Percentiles rank a stretch among this genome's conserved stretches.
Evolutionary conservation across 2,888 invertebrate species (phyloP).

Genomic region (Brassicogethes aeneus): DNA sequence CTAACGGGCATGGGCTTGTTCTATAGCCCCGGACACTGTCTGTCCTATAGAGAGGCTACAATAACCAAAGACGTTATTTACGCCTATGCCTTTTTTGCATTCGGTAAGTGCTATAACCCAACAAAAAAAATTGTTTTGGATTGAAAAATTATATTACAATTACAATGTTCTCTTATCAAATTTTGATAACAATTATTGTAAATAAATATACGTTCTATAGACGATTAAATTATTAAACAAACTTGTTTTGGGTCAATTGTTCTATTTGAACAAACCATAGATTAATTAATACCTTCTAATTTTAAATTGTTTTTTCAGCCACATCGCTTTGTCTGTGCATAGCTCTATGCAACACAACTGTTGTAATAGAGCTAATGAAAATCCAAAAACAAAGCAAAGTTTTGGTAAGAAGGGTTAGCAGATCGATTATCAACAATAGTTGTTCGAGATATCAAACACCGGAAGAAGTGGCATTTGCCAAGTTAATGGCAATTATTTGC

Average conservation of each 20-base stretch:
- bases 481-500: slow-evolving; percentile 75
- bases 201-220: too few relatives aligned
- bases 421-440: slow-evolving; percentile 33
- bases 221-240: too few relatives aligned
- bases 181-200: too few relatives aligned
- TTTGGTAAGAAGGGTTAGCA: slow-evolving; percentile 38
- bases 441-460: slow-evolving; percentile 49
- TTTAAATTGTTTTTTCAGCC: too few relatives aligned
- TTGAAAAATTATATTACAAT: too few relatives aligned
- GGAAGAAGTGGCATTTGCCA: slow-evolving; percentile 78
- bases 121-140: too few relatives aligned
- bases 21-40: slow-evolving; percentile 51
- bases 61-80: slow-evolving; percentile 58
- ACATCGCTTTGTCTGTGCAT: slow-evolving; percentile 63
- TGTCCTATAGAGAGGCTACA: slow-evolving; percentile 63
- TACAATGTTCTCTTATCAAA: too few relatives aligned
- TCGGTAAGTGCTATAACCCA: slow-evolving; percentile 56
- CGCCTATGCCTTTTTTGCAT: slow-evolving; percentile 64
- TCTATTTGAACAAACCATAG: too few relatives aligned
- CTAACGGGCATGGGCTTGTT: slow-evolving; percentile 66
- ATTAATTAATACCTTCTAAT: too few relatives aligned
- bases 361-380: slow-evolving; percentile 64
- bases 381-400: slow-evolving; percentile 42
- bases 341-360: slow-evolving; percentile 75
- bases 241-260: too few relatives aligned